Evolutionary conservation across 2,888 invertebrate species (phyloP).

Genomic region (Lottia scabra): DNA sequence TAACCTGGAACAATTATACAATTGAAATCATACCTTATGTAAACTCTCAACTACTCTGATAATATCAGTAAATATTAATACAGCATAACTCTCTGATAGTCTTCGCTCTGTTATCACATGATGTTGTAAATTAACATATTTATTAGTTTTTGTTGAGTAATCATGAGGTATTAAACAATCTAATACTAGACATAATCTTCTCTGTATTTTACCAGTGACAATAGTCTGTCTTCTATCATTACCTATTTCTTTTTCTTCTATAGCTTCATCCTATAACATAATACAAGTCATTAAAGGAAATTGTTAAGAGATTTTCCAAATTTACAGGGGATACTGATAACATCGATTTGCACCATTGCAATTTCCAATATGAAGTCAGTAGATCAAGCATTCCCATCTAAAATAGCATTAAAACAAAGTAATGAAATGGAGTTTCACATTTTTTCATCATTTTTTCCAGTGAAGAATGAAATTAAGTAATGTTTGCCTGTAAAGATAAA

Average conservation of each 20-base stretch:
- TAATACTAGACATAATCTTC: conserved; percentile 78
- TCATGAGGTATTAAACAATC: conserved; percentile 82
- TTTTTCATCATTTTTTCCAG: background rate
- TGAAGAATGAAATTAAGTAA: too few relatives aligned
- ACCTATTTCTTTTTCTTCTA: conserved; percentile 76
- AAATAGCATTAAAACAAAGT: too few relatives aligned
- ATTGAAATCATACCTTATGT: conserved; percentile 75
- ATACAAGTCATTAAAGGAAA: too few relatives aligned
- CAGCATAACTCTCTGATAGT: conserved; percentile 80
- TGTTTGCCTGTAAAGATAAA: too few relatives aligned
- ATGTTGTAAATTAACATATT: conserved; percentile 68
- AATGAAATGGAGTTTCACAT: background rate
- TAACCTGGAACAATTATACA: too few relatives aligned
- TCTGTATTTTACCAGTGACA: conserved; percentile 64
- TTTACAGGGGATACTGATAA: too few relatives aligned
- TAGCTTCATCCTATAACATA: conserved; percentile 75
- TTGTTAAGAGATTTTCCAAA: too few relatives aligned
- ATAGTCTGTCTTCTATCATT: conserved; percentile 66
- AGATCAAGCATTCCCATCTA: too few relatives aligned
- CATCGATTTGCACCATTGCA: too few relatives aligned
- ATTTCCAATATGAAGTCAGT: too few relatives aligned
- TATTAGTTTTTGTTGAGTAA: conserved; percentile 72
- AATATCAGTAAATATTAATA: conserved; percentile 81
- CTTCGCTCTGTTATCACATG: conserved; percentile 83
- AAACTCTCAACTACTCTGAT: conserved; percentile 80